Evolutionary conservation across 2,113 vertebrate genomes (phyloP), one percentile per base, ranked within the genome.

Genomic region (Daubentonia madagascariensis): DNA sequence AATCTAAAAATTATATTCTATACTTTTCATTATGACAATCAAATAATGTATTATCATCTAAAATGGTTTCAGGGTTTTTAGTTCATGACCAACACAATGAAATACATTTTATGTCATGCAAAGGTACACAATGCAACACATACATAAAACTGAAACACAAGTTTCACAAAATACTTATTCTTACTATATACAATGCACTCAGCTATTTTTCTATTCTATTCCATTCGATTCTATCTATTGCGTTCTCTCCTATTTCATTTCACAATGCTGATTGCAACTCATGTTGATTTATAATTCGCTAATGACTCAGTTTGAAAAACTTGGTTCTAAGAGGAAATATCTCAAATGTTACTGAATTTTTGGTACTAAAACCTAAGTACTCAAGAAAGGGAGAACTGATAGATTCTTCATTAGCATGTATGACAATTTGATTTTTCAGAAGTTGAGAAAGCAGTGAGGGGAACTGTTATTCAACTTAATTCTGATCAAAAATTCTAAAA

Each of bases 51-150:
- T 70, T 67, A 43, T 81, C 30, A 43, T 85, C 35, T 88, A 72
- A 65, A 59, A 76, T 84, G 20, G 48, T 65, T 98, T 85, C n/a
- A 73, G 92, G 85, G 65, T 25, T 83, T 83, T 85, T 43, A 83
- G 48, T 83, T 30, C n/a, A 61, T 85, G 22, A 83, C 3, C 18
- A 9, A 73, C 6, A 78, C 8, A 54, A 84, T 70, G 67, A 91
- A 90, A 87, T 86, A 86, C 0, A 37, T 88, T 85, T 87, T 81
- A 80, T 85, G 63, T 87, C 37, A 75, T 48, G 8, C 12, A 63
- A 68, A 35, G 79, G 43, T 0, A 54, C 35, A 83, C 6, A 91
- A 32, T 78, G 11, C 20, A 43, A 89, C 5, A 72, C 20, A 89
- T 13, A 84, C 35, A 83, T 72, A 78, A 65, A 86, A 73, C 40